Evolutionary conservation across 2,113 vertebrate genomes (phyloP).

Genomic region (Tragulus kanchil): DNA sequence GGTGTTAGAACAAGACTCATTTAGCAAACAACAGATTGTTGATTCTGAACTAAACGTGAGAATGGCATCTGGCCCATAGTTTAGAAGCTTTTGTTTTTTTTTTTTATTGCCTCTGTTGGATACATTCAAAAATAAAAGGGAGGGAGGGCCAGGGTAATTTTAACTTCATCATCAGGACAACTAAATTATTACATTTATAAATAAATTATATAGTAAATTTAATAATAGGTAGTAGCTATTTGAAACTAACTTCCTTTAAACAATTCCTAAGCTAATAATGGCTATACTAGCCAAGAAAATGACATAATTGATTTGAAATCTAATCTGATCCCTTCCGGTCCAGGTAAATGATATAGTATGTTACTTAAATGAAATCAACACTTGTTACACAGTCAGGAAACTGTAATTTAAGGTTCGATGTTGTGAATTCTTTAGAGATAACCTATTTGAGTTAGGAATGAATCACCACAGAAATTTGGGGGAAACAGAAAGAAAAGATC

Average conservation of each 20-base stretch:
- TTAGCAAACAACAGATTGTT: slow-evolving; percentile 66
- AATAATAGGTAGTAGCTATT: slow-evolving; percentile 65
- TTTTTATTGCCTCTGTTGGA: slow-evolving; percentile 56
- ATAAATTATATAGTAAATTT: slow-evolving; percentile 68
- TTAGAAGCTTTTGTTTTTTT: slow-evolving; percentile 65
- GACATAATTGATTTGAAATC: slow-evolving; percentile 72
- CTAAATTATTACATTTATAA: slow-evolving; percentile 44
- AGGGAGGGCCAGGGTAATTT: neutral
- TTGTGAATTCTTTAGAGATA: slow-evolving; percentile 60
- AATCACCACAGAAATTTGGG: neutral
- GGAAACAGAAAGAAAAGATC: slow-evolving; percentile 12
- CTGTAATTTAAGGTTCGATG: slow-evolving; percentile 53
- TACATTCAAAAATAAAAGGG: neutral
- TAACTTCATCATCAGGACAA: slow-evolving; percentile 4
- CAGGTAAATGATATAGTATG: slow-evolving; percentile 60
- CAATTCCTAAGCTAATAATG: slow-evolving; percentile 69
- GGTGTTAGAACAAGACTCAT: slow-evolving; percentile 51
- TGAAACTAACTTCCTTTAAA: slow-evolving; percentile 71
- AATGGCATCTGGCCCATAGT: slow-evolving; percentile 66
- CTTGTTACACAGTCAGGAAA: slow-evolving; percentile 28
- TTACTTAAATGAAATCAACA: slow-evolving; percentile 74
- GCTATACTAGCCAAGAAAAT: slow-evolving; percentile 50
- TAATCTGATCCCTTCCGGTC: slow-evolving; percentile 63
- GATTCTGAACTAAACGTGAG: slow-evolving; percentile 62
- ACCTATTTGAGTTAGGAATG: slow-evolving; percentile 39